These are phyloP conservation scores for Tridacna gigas DNA, from an alignment of 2,888 invertebrate species.

Conservation along the genomic window DNA sequence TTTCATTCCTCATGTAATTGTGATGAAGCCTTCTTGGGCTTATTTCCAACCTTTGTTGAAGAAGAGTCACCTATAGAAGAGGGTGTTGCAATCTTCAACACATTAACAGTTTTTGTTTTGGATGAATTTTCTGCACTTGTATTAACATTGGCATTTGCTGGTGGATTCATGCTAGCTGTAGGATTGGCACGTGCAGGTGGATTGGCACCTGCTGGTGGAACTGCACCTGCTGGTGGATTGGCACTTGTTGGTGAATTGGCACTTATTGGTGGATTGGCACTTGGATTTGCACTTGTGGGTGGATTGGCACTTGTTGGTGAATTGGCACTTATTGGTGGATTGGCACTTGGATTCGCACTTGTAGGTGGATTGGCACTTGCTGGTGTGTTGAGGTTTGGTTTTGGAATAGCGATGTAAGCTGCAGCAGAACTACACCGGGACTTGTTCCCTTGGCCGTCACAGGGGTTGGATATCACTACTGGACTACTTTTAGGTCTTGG, in stretches of 20 bases:
- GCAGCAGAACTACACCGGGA: slow-evolving; percentile 31
- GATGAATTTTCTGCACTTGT: background rate
- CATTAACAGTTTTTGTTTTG: background rate
- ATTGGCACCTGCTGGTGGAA: slow-evolving; percentile 6
- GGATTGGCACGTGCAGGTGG: background rate
- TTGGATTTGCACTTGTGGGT: background rate
- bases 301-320: background rate
- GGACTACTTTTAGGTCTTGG: slow-evolving; percentile 44
- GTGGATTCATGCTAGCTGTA: background rate
- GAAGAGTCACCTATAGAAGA: background rate
- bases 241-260: background rate
- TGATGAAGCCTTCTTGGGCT: too few species aligned
- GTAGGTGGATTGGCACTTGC: background rate
- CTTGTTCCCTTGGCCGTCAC: background rate
- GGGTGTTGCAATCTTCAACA: too few species aligned
- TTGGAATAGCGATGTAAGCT: background rate
- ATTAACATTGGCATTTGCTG: background rate
- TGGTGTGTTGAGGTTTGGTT: background rate
- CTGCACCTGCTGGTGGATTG: background rate
- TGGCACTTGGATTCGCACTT: background rate
- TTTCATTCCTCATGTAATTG: too few species aligned
- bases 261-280: slow-evolving; percentile 4
- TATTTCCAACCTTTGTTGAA: too few species aligned
- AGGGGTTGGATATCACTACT: background rate
- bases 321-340: background rate